Evolutionary conservation across 1,140 invertebrate species (phyloP).

Genomic region (Microplitis demolitor): DNA sequence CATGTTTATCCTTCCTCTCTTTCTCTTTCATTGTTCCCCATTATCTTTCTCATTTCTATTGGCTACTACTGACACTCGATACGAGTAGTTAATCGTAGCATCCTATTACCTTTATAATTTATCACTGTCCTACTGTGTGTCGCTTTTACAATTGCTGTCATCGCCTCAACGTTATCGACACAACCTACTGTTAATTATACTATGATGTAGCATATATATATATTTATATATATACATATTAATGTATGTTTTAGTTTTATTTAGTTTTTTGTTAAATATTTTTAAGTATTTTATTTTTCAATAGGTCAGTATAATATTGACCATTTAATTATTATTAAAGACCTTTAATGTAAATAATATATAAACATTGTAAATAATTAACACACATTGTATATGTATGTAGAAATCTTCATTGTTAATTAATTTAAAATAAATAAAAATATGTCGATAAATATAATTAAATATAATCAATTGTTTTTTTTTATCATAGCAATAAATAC

Average conservation of each 20-base stretch:
- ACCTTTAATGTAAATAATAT: conserved; percentile 53
- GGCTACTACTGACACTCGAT: conserved; percentile 22
- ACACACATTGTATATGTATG: conserved; percentile 46
- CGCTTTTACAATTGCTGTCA: conserved; percentile 5
- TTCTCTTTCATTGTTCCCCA: conserved; percentile 1
- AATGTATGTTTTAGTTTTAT: conserved; percentile 15
- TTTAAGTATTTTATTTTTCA: background rate
- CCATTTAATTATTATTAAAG: conserved; percentile 43
- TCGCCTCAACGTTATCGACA: background rate
- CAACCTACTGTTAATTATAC: background rate
- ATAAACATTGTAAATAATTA: conserved; percentile 52
- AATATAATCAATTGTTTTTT: background rate
- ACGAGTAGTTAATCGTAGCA: conserved; percentile 54
- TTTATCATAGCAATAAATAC: background rate
- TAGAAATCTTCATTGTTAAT: conserved; percentile 52
- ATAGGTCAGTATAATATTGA: background rate
- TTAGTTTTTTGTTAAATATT: conserved; percentile 1
- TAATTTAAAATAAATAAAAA: conserved; percentile 48
- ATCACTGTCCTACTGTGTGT: conserved; percentile 21
- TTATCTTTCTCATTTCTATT: conserved; percentile 6
- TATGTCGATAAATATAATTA: background rate
- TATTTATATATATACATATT: background rate
- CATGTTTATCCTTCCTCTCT: conserved; percentile 25
- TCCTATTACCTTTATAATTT: conserved; percentile 47
- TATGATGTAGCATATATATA: conserved; percentile 2